Conservation (phyloP, 2,888 invertebrate genomes). For the Sarcophaga rosellei region DNA sequence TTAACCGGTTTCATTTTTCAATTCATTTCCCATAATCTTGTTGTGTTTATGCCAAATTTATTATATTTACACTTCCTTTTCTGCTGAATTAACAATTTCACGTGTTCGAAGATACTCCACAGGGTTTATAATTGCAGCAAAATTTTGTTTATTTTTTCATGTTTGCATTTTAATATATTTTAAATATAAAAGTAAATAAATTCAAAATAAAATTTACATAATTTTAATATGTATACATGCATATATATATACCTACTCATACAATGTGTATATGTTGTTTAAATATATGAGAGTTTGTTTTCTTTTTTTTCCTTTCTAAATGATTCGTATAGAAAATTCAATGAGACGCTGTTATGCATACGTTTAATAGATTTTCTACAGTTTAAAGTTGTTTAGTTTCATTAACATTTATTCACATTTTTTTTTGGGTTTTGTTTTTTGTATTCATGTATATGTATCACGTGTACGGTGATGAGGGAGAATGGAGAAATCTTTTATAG, state of each 20-base stretch:
- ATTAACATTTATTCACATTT: constrained; percentile 4
- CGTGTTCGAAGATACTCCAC: neutral
- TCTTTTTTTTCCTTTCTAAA: constrained; percentile 4
- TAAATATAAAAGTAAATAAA: no score
- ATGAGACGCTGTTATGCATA: constrained; percentile 40
- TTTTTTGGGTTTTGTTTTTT: neutral
- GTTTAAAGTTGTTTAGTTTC: neutral
- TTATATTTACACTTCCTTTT: constrained; percentile 13
- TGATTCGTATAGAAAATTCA: neutral
- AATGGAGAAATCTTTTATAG: neutral
- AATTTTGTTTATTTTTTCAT: neutral
- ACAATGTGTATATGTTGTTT: no score
- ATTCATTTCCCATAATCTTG: constrained; percentile 20
- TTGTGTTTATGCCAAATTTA: neutral
- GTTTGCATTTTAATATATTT: no score
- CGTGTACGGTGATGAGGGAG: neutral
- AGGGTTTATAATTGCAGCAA: neutral
- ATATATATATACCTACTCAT: neutral
- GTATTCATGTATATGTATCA: neutral
- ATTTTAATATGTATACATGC: neutral
- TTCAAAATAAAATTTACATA: neutral
- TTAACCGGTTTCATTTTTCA: neutral
- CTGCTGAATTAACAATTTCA: constrained; percentile 21
- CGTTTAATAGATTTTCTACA: constrained; percentile 26
- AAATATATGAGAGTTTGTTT: no score